phyloP scores from a whole-genome alignment of 2,113 vertebrate species.

The Panurus biarmicus region DNA sequence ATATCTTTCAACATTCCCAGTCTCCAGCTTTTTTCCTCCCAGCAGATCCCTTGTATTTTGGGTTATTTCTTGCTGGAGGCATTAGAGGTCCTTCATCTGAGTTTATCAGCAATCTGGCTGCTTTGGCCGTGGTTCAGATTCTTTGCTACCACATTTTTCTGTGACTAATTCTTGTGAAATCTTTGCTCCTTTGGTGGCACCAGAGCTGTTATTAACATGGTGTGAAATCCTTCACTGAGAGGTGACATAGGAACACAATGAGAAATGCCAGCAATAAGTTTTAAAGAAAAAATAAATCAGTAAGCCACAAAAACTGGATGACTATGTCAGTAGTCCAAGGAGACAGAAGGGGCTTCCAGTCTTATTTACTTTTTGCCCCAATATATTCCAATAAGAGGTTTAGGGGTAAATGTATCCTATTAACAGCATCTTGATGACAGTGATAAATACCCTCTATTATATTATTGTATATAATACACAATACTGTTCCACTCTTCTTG shows the following conservation, averaged over 20 bases:
- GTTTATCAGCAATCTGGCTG: not conserved
- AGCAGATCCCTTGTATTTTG: not conserved
- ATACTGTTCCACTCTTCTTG: not conserved
- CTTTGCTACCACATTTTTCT: not conserved
- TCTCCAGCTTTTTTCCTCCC: not conserved
- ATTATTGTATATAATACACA: not conserved
- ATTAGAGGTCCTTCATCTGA: not conserved
- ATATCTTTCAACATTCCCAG: not conserved
- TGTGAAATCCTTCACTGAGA: not conserved
- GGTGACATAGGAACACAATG: not conserved
- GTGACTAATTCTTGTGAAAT: not conserved
- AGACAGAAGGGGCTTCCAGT: not conserved
- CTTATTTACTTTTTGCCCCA: not conserved
- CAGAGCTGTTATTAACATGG: not conserved
- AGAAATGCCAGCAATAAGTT: not conserved
- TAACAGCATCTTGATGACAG: not conserved
- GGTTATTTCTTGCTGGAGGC: constrained; percentile 23
- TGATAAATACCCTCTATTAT: not conserved
- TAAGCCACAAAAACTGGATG: not conserved
- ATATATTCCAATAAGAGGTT: not conserved
- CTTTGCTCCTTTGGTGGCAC: not conserved
- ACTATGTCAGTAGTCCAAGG: not conserved
- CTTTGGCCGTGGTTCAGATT: not conserved
- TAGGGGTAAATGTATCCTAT: not conserved
- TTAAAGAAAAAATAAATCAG: constrained; percentile 4